Percentiles rank a stretch among this genome's conserved stretches.
These are phyloP conservation scores for Trisateles emortualis DNA, from an alignment of 2,888 invertebrate species.

Conservation along the genomic window DNA sequence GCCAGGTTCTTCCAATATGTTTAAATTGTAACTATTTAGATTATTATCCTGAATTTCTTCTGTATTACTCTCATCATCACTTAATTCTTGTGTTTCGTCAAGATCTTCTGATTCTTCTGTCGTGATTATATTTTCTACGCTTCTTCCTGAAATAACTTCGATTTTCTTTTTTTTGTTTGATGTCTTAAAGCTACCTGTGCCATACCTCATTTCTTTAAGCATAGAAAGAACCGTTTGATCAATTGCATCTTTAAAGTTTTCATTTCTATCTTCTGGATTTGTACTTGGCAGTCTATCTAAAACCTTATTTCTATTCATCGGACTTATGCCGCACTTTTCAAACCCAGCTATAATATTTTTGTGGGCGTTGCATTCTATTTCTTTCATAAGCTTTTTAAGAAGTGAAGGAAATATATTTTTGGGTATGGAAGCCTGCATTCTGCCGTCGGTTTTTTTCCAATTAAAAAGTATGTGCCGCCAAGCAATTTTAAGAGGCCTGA, in stretches of 20 bases:
- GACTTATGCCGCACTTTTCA: constrained; percentile 26
- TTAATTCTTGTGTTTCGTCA: constrained; percentile 7
- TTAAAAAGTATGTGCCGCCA: constrained; percentile 42
- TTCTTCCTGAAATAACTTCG: constrained; percentile 15
- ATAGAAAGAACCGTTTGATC: constrained; percentile 9
- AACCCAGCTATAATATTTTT: constrained; percentile 31
- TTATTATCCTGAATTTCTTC: constrained; percentile 8
- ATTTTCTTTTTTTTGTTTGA: constrained; percentile 19
- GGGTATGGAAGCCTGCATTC: constrained; percentile 20
- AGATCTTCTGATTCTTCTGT: constrained; percentile 9
- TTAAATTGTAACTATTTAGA: background rate
- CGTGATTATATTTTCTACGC: constrained; percentile 15
- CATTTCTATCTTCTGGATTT: constrained; percentile 1
- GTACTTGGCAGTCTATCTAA: constrained; percentile 21
- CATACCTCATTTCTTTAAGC: constrained; percentile 19
- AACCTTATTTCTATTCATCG: constrained; percentile 24
- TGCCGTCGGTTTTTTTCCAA: constrained; percentile 36
- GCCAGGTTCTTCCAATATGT: too few species aligned
- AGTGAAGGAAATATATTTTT: constrained; percentile 30
- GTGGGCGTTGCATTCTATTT: constrained; percentile 8
- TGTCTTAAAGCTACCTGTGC: background rate
- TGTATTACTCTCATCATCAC: constrained; percentile 10
- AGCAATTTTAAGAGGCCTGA: constrained; percentile 48
- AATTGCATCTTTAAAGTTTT: constrained; percentile 12
- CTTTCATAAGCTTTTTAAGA: constrained; percentile 25